These are phyloP conservation scores for Cheilosia grossa DNA, from an alignment of 2,888 invertebrate species.

Conservation along the genomic window DNA sequence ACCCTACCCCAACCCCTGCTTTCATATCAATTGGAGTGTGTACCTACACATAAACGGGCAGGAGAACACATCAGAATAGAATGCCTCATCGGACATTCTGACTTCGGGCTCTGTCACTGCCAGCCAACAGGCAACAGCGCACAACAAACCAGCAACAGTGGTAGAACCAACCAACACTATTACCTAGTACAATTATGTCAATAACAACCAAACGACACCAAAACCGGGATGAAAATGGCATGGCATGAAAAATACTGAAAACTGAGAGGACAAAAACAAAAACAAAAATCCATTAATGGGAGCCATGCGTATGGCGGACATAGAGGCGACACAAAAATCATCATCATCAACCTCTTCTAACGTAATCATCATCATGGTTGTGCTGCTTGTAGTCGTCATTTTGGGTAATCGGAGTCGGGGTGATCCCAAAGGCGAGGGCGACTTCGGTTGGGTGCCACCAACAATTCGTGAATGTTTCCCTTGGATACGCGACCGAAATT, in stretches of 20 bases:
- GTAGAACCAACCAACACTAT: neutral
- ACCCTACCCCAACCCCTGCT: no score
- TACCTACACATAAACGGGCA: no score
- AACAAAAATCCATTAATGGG: slow-evolving; percentile 67
- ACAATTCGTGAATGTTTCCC: slow-evolving; percentile 58
- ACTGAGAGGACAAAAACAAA: slow-evolving; percentile 6
- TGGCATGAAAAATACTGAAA: slow-evolving; percentile 30
- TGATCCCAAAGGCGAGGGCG: slow-evolving; percentile 57
- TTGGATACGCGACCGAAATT: slow-evolving; percentile 65
- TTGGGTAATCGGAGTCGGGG: slow-evolving; percentile 27
- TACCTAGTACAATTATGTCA: neutral
- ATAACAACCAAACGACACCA: slow-evolving; percentile 9
- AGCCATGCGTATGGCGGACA: slow-evolving; percentile 73
- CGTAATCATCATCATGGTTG: slow-evolving; percentile 32
- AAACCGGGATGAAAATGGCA: slow-evolving; percentile 50
- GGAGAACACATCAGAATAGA: neutral
- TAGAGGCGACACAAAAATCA: slow-evolving; percentile 70
- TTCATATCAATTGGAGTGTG: no score
- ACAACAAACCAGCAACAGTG: neutral
- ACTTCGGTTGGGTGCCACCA: slow-evolving; percentile 4
- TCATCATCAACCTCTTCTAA: slow-evolving; percentile 39
- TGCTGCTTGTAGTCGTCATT: slow-evolving; percentile 28
- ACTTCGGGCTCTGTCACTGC: neutral
- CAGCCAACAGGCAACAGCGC: neutral
- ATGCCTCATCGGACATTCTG: neutral